A percentile compares a stretch with the other conserved stretches of the same genome.
Conservation (phyloP, 2,888 invertebrate species). For the Loripinus fragilis region DNA sequence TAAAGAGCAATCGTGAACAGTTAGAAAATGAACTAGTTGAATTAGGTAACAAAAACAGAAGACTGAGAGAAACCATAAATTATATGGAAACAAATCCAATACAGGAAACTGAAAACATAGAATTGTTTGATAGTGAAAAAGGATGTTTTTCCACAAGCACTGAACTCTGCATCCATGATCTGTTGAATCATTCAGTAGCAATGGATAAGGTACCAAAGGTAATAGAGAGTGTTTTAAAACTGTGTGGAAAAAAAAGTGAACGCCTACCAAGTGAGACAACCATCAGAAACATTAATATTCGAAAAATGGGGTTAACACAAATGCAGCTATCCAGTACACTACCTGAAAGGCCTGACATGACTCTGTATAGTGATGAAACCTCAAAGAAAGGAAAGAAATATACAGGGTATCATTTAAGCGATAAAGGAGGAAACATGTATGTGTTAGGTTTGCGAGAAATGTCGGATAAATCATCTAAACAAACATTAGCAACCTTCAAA, state of each 20-base stretch:
- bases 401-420: slow-evolving; percentile 40
- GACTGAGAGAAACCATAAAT: neutral
- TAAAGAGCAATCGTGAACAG: too few relatives aligned
- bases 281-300: slow-evolving; percentile 8
- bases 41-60: neutral
- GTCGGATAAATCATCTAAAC: slow-evolving; percentile 24
- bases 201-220: neutral
- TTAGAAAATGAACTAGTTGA: too few relatives aligned
- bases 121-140: neutral
- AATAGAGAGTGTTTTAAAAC: neutral
- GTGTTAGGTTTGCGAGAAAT: slow-evolving; percentile 39
- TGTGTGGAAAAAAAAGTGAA: slow-evolving; percentile 3
- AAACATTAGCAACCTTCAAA: slow-evolving; percentile 25
- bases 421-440: slow-evolving; percentile 26
- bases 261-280: slow-evolving; percentile 12
- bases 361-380: slow-evolving; percentile 40
- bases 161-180: slow-evolving; percentile 4
- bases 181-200: neutral
- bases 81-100: neutral
- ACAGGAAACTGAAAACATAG: neutral
- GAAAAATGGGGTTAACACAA: slow-evolving; percentile 5
- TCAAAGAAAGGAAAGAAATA: slow-evolving; percentile 40
- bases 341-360: slow-evolving; percentile 19
- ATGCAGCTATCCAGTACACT: slow-evolving; percentile 9
- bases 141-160: neutral